A percentile compares a stretch with the other conserved stretches of the same genome.
phyloP scores from a whole-genome alignment of 2,888 invertebrate species.

The Amiota minor region DNA sequence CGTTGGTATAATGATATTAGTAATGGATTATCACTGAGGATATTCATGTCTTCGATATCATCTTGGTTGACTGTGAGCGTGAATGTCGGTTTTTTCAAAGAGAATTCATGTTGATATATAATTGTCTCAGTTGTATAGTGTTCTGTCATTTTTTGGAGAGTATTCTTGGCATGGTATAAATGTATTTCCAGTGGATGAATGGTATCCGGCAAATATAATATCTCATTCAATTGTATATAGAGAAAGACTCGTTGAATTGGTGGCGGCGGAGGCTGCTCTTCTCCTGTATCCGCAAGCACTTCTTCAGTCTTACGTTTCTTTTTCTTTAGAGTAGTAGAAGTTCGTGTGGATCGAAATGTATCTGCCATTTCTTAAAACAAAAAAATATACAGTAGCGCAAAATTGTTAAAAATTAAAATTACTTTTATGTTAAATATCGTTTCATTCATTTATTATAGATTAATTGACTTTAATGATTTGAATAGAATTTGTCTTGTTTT shows the following conservation, averaged over 20 bases:
- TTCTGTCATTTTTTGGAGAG: conserved; percentile 59
- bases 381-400: no score
- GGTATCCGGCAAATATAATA: conserved; percentile 45
- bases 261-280: not conserved
- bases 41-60: conserved; percentile 61
- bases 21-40: conserved; percentile 60
- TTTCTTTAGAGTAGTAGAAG: no score
- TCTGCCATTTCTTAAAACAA: no score
- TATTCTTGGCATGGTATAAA: conserved; percentile 55
- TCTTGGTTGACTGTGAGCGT: conserved; percentile 62
- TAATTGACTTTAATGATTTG: no score
- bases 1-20: conserved; percentile 58
- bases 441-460: no score
- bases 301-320: not conserved
- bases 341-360: no score
- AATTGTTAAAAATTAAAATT: no score
- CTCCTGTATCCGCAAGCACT: not conserved
- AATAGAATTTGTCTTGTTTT: no score
- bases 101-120: conserved; percentile 54
- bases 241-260: conserved; percentile 54
- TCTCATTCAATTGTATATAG: conserved; percentile 57
- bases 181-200: conserved; percentile 57
- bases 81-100: conserved; percentile 54
- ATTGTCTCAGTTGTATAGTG: conserved; percentile 58
- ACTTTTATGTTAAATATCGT: no score